Evolutionary conservation across 30 jellyfish, hydroid and myxozoan species (phyloP).

Genomic region (Pseudorhiza aurosa): DNA sequence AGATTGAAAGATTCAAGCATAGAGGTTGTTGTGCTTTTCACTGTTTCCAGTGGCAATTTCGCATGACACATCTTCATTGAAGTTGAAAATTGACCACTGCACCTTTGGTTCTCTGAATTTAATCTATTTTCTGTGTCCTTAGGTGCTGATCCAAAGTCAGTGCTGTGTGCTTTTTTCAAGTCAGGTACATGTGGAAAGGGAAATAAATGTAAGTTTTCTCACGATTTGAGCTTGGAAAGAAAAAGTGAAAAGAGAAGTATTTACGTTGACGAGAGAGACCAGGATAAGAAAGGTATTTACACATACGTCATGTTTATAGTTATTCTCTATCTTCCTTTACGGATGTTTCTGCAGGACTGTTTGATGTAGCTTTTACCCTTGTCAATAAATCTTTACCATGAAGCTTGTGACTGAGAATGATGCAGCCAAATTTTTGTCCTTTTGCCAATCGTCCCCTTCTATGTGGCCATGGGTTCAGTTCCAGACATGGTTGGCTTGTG

Average conservation of each 20-base stretch:
- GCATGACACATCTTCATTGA: neutral
- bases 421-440: no score
- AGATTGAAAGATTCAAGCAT: no score
- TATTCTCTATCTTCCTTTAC: no score
- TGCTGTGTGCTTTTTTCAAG: constrained; percentile 90
- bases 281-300: constrained; percentile 63
- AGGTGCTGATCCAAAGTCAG: constrained; percentile 99
- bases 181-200: constrained; percentile 95
- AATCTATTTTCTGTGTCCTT: neutral
- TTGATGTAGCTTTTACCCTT: no score
- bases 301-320: no score
- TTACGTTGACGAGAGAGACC: constrained; percentile 79
- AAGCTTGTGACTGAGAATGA: no score
- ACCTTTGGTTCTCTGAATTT: neutral
- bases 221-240: constrained; percentile 83
- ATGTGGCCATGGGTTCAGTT: no score
- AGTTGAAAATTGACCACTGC: neutral
- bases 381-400: no score
- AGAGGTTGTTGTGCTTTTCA: no score
- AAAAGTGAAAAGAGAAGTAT: constrained; percentile 89
- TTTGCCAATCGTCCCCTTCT: no score
- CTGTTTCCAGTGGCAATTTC: neutral
- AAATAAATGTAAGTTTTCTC: constrained; percentile 93
- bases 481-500: no score
- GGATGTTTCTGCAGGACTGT: no score